Evolutionary conservation across 2,113 vertebrate genomes (phyloP).

Genomic region (Xenopus laevis): DNA sequence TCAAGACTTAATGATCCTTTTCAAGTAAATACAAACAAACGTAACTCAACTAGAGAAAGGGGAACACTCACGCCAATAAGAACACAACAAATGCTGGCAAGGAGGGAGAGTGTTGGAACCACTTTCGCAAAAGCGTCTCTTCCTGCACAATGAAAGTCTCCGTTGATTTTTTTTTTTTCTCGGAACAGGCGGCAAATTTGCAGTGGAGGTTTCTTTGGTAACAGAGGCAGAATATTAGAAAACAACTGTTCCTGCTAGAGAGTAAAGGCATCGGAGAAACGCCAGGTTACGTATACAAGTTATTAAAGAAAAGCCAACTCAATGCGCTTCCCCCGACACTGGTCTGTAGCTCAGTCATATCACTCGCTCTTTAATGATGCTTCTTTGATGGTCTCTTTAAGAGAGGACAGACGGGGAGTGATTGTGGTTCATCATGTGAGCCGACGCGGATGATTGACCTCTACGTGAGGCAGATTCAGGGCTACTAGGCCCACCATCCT

Average conservation of each 20-base stretch:
- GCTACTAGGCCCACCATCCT: conserved; percentile 76
- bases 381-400: conserved; percentile 53
- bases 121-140: too few relatives aligned
- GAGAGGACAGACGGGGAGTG: conserved; percentile 93
- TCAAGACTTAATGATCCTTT: conserved; percentile 76
- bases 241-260: conserved; percentile 64
- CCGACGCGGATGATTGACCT: conserved; percentile 79
- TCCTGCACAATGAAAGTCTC: too few relatives aligned
- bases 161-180: conserved; percentile 19
- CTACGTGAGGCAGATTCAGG: conserved; percentile 74
- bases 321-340: conserved; percentile 55
- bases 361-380: too few relatives aligned
- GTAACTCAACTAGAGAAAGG: conserved; percentile 56
- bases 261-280: conserved; percentile 63
- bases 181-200: conserved; percentile 59
- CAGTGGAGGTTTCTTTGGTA: conserved; percentile 91
- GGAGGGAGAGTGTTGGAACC: conserved; percentile 25
- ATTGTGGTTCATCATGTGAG: conserved; percentile 89
- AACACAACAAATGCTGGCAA: too few relatives aligned
- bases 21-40: conserved; percentile 78
- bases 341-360: conserved; percentile 61
- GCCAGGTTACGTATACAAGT: conserved; percentile 68
- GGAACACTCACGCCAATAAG: conserved; percentile 54
- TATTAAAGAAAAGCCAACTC: conserved; percentile 48
- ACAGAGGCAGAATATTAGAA: conserved; percentile 67